phyloP scores from a whole-genome alignment of 2,888 invertebrate species.

The Anarsia innoxiella region DNA sequence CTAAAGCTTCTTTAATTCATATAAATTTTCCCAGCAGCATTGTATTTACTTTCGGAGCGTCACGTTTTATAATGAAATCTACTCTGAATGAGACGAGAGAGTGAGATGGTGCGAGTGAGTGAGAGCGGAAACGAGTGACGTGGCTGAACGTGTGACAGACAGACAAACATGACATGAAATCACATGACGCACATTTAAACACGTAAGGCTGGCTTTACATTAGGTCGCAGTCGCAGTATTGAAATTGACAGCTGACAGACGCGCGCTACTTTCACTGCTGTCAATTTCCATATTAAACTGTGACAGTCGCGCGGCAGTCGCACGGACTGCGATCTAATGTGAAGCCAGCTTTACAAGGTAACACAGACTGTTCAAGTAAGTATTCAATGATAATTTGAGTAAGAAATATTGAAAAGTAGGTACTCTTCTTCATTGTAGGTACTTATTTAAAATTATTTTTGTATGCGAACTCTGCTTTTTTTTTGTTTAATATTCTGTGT shows the following conservation, averaged over 20 bases:
- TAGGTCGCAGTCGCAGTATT: no score
- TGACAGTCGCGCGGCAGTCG: no score
- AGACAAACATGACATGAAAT: constrained; percentile 51
- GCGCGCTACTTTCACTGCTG: no score
- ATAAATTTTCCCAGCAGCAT: neutral
- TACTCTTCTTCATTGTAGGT: neutral
- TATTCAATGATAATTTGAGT: no score
- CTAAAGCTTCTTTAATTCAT: neutral
- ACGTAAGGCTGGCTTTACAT: no score
- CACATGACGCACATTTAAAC: constrained; percentile 22
- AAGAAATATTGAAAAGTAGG: neutral
- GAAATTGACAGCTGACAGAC: no score
- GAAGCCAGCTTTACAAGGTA: constrained; percentile 9
- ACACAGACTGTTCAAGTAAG: constrained; percentile 6
- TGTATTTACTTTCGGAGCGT: constrained; percentile 24
- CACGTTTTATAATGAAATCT: constrained; percentile 37
- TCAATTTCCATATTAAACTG: no score
- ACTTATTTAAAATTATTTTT: neutral
- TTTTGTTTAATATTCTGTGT: neutral
- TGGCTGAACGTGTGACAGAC: constrained; percentile 57
- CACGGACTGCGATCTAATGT: no score
- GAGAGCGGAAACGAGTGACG: constrained; percentile 71
- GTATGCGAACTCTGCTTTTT: neutral
- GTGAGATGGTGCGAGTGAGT: constrained; percentile 71
- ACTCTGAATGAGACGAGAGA: constrained; percentile 63